Percentiles rank a stretch among this genome's conserved stretches.
Evolutionary conservation across 2,797 vertebrate species (phyloP).

Genomic region (Lepus oiostolus): DNA sequence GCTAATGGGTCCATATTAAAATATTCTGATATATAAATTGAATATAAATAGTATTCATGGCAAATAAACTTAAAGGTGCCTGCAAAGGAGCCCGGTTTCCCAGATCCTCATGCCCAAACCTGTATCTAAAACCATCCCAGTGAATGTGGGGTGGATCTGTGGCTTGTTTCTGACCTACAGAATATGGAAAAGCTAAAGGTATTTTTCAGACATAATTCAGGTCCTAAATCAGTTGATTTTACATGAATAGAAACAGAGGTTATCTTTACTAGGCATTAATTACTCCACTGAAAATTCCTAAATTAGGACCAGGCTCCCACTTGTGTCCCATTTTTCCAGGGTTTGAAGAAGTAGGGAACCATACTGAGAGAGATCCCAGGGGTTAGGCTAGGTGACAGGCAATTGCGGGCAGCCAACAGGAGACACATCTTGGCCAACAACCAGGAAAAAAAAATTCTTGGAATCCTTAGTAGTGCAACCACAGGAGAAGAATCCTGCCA

Average conservation of each 20-base stretch:
- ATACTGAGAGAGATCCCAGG: neutral
- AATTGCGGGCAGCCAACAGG: neutral
- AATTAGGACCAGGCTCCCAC: neutral
- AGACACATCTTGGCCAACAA: neutral
- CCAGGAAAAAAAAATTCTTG: neutral
- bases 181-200: neutral
- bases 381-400: neutral
- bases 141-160: neutral
- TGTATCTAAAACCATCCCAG: neutral
- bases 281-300: neutral
- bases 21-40: slow-evolving; percentile 1
- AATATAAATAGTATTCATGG: slow-evolving; percentile 11
- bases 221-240: neutral
- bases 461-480: neutral
- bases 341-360: neutral
- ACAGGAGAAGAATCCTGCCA: neutral
- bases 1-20: neutral
- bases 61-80: neutral
- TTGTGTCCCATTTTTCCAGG: too few species aligned
- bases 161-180: neutral
- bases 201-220: neutral
- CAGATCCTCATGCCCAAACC: neutral
- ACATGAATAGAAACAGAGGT: slow-evolving; percentile 7
- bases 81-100: neutral
- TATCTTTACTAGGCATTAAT: neutral